Percentiles rank a stretch among this genome's conserved stretches.
phyloP scores from a whole-genome alignment of 2,797 vertebrate genomes.

The Nothura maculosa region DNA sequence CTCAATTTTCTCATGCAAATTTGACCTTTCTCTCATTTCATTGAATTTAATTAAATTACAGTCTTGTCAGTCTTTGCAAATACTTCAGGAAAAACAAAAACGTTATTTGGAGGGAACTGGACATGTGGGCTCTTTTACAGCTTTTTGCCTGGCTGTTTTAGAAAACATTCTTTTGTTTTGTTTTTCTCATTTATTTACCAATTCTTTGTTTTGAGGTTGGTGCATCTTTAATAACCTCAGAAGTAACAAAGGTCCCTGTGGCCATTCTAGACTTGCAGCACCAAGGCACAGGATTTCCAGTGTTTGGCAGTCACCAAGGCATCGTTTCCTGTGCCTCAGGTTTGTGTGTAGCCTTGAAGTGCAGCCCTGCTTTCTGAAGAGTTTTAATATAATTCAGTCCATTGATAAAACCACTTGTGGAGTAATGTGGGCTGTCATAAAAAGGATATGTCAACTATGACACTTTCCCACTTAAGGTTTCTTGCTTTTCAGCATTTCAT shows the following conservation, averaged over 20 bases:
- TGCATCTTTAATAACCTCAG: neutral
- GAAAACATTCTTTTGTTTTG: neutral
- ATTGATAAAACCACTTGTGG: too few species aligned
- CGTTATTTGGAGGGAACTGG: neutral
- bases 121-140: neutral
- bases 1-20: slow-evolving; percentile 70
- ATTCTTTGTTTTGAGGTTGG: neutral
- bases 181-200: neutral
- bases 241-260: neutral
- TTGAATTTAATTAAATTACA: slow-evolving; percentile 59
- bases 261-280: neutral
- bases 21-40: slow-evolving; percentile 64
- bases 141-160: neutral
- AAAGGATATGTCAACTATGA: neutral
- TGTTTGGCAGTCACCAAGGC: neutral
- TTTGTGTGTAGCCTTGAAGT: neutral
- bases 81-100: neutral
- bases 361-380: neutral
- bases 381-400: neutral
- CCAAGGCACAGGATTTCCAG: too few species aligned
- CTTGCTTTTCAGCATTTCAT: neutral
- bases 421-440: neutral
- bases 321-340: fast-evolving
- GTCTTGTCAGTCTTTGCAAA: slow-evolving; percentile 40
- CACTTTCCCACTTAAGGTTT: neutral